These are phyloP conservation scores for Cetoscarus ocellatus DNA, from an alignment of 2,797 vertebrate species.

Conservation along the genomic window DNA sequence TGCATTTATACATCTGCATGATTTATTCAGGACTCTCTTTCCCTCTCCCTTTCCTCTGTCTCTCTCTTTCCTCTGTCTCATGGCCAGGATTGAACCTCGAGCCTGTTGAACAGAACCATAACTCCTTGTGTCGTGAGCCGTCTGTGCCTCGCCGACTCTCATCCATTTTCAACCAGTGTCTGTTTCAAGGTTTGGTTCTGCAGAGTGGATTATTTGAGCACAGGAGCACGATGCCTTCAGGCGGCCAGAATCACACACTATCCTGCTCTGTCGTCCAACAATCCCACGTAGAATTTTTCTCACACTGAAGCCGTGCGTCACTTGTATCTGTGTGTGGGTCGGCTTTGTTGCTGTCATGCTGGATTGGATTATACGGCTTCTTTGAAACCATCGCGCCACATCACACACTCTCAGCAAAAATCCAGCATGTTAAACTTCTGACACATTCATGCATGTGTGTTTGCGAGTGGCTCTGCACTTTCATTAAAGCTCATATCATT, in stretches of 20 bases:
- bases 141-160: slow-evolving; percentile 2
- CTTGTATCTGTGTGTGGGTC: slow-evolving; percentile 53
- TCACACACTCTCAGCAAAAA: slow-evolving; percentile 36
- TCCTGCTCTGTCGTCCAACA: slow-evolving; percentile 17
- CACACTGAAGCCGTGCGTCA: slow-evolving; percentile 46
- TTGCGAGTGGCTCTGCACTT: slow-evolving; percentile 21
- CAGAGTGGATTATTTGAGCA: slow-evolving; percentile 34
- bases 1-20: not conserved
- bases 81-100: not conserved
- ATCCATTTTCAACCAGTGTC: slow-evolving; percentile 20
- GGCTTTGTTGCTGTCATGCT: slow-evolving; percentile 44
- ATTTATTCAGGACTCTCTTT: not conserved
- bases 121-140: not conserved
- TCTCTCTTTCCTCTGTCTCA: not conserved
- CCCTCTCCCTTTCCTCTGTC: not conserved
- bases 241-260: not conserved
- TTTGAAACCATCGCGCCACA: slow-evolving; percentile 23
- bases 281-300: slow-evolving; percentile 32
- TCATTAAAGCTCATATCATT: slow-evolving; percentile 43
- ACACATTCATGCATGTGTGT: not conserved
- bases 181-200: slow-evolving; percentile 19
- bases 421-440: slow-evolving; percentile 36
- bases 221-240: slow-evolving; percentile 12
- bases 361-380: slow-evolving; percentile 63
- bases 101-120: slow-evolving; percentile 1